Evolutionary conservation across 1,140 invertebrate species (phyloP), one percentile per base, ranked within the genome.

Genomic region (Megathymus violae): DNA sequence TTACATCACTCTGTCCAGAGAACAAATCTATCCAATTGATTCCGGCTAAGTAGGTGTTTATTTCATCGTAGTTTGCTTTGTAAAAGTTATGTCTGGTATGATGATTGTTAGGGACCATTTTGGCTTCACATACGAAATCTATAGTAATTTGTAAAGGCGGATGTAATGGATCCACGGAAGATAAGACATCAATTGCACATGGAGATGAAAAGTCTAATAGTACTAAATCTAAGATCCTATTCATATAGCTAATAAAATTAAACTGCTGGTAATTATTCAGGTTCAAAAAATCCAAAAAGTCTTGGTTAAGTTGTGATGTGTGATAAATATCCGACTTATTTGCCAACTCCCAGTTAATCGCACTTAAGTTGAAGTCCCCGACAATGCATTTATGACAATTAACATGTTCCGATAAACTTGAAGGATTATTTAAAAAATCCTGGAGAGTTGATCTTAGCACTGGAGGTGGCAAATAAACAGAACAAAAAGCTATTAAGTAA

Each of bases 381-480:
- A 70, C 38, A 38, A 63, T 56, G 64, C 52, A 62, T 11, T 25
- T 17, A 1, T 47, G 14, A 7, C n/a, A 31, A 27, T 10, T 7
- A 41, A 25, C 60, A 14, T 52, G 48, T 22, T 64, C 59, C 11
- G 44, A 25, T 4, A 67, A 16, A 22, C 10, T 22, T 25, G 59
- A 63, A 44, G 31, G 64, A 22, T 56, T 69, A 14, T 58, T 22
- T 27, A 65, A 19, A 43, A 56, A 74, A 25, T 38, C 27, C 14
- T 62, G 48, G 4, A 64, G 52, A 4, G 27, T 40, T 22, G 5
- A 13, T 36, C 17, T 14, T 1, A 31, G 52, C 3, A 71, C 62
- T 14, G 72, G 72, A 6, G 71, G 71, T 6, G 71, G 68, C 7
- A 74, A 11, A 54, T 74, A 74, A 0, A 68, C 7, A 7, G 36